Conservation (phyloP, 2,113 vertebrate genomes). For the Hymenochirus boettgeri region DNA sequence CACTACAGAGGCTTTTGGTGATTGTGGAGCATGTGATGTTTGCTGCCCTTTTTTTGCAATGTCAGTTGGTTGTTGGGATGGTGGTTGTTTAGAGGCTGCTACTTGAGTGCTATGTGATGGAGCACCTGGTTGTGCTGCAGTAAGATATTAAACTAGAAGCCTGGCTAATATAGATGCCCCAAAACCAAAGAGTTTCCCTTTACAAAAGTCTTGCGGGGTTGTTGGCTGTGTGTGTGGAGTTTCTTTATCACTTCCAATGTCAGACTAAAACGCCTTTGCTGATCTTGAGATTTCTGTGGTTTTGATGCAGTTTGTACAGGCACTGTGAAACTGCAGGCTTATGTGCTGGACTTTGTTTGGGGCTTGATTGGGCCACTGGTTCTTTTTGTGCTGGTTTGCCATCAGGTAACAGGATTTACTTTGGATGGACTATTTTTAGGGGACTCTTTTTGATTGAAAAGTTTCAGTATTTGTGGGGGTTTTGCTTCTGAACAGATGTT, state of each 20-base stretch:
- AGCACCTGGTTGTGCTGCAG: slow-evolving; percentile 62
- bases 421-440: slow-evolving; percentile 65
- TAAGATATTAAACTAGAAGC: slow-evolving; percentile 72
- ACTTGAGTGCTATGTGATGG: too few species aligned
- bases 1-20: slow-evolving; percentile 46
- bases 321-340: slow-evolving; percentile 55
- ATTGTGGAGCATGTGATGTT: slow-evolving; percentile 37
- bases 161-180: slow-evolving; percentile 85
- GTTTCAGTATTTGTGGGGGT: slow-evolving; percentile 49
- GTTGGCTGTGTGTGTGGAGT: slow-evolving; percentile 72
- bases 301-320: slow-evolving; percentile 61
- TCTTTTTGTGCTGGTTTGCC: slow-evolving; percentile 60
- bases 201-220: slow-evolving; percentile 80
- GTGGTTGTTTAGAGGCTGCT: slow-evolving; percentile 48
- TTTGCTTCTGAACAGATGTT: slow-evolving; percentile 50
- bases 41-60: slow-evolving; percentile 49
- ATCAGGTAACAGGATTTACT: slow-evolving; percentile 58
- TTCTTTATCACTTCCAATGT: slow-evolving; percentile 73
- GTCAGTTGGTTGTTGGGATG: slow-evolving; percentile 41
- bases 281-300: slow-evolving; percentile 63
- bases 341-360: slow-evolving; percentile 54
- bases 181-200: slow-evolving; percentile 85
- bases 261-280: slow-evolving; percentile 78
- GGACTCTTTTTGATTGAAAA: slow-evolving; percentile 55
- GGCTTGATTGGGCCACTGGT: slow-evolving; percentile 60